A percentile compares a stretch with the other conserved stretches of the same genome.
Evolutionary conservation across 2,797 vertebrate genomes (phyloP).

Genomic region (Psittacula echo): DNA sequence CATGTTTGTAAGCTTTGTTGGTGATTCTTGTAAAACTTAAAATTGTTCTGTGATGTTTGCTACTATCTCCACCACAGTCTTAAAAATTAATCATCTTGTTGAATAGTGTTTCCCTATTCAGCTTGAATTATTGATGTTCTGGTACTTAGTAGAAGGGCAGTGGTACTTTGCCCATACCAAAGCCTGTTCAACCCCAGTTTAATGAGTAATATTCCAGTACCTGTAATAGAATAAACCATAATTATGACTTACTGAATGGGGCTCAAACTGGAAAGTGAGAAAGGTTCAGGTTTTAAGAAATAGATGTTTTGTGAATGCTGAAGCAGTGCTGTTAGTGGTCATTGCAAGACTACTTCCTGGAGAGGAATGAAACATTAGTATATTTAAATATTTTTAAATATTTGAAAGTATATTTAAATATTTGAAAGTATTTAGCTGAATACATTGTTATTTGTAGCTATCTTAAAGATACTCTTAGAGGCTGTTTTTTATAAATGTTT

Average conservation of each 20-base stretch:
- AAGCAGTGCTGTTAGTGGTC: background rate
- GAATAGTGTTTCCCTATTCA: slow-evolving; percentile 85
- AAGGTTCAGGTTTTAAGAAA: background rate
- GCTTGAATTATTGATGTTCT: slow-evolving; percentile 85
- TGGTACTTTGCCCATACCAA: slow-evolving; percentile 63
- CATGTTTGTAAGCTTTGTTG: slow-evolving; percentile 42
- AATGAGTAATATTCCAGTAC: slow-evolving; percentile 48
- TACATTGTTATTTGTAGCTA: background rate
- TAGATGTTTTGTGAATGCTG: background rate
- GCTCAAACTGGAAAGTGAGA: background rate
- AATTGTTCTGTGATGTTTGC: slow-evolving; percentile 72
- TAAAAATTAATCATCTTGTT: slow-evolving; percentile 86
- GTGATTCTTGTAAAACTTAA: slow-evolving; percentile 54
- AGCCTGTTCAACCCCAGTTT: slow-evolving; percentile 60
- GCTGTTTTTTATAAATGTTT: background rate
- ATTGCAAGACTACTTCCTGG: background rate
- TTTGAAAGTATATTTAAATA: background rate
- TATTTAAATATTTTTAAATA: slow-evolving; percentile 24
- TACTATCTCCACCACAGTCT: slow-evolving; percentile 74
- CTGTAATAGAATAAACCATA: slow-evolving; percentile 61
- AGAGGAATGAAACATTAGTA: background rate
- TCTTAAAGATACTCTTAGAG: background rate
- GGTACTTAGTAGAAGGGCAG: slow-evolving; percentile 77
- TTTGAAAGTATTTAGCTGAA: background rate
- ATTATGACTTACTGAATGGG: slow-evolving; percentile 19